Evolutionary conservation across 2,888 invertebrate species (phyloP).

Genomic region (Ornithoptera priamus): DNA sequence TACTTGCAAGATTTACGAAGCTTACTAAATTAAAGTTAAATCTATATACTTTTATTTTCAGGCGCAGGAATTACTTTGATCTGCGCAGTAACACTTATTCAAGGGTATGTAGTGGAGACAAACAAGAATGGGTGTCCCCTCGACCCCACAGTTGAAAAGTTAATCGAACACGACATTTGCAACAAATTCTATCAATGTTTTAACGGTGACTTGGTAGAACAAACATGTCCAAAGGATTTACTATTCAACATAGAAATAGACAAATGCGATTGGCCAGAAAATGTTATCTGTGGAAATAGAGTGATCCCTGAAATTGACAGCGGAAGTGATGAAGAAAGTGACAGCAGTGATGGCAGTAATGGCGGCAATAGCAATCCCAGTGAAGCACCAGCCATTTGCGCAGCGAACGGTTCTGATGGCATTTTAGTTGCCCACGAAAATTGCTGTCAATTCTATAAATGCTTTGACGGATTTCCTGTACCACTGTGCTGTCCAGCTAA

Average conservation of each 20-base stretch:
- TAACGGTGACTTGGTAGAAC: conserved; percentile 42
- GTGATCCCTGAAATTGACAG: conserved; percentile 25
- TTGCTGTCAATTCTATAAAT: conserved; percentile 49
- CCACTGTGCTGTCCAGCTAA: conserved; percentile 37
- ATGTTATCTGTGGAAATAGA: conserved; percentile 38
- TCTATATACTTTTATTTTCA: conserved; percentile 39
- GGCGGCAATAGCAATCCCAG: conserved; percentile 35
- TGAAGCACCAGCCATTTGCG: conserved; percentile 44
- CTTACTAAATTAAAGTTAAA: too few species aligned
- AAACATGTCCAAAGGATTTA: conserved; percentile 35
- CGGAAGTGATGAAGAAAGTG: conserved; percentile 15
- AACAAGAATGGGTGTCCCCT: conserved; percentile 40
- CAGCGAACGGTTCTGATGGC: conserved; percentile 41
- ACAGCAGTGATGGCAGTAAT: conserved; percentile 23
- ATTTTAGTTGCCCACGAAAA: conserved; percentile 44
- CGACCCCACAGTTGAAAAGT: conserved; percentile 36
- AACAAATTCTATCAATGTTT: conserved; percentile 45
- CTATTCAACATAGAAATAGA: conserved; percentile 36
- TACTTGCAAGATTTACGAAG: too few species aligned
- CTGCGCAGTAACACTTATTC: conserved; percentile 50
- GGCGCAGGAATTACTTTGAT: conserved; percentile 49
- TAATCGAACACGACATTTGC: conserved; percentile 44
- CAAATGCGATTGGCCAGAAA: conserved; percentile 40
- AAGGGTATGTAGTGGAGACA: conserved; percentile 39
- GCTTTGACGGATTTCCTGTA: conserved; percentile 41